Base-by-base conservation (phyloP, 2,113 vertebrate genomes). In the Campylomormyrus numenius region DNA sequence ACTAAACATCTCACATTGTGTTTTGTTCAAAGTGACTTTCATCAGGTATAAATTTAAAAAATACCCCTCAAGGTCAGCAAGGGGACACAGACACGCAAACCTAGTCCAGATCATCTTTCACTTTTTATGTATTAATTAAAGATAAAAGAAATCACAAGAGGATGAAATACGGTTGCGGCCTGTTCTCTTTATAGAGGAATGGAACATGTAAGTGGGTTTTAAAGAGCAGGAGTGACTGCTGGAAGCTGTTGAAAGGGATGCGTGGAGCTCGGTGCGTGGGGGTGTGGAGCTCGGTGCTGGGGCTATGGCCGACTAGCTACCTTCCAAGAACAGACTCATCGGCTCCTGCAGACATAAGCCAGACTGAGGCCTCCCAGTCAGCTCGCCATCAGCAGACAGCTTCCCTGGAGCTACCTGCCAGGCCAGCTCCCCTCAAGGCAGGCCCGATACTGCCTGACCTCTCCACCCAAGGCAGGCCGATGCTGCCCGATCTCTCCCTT, bases 401-500 rank as follows among this genome's bases (percentile, higher is more conserved):
- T 80, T 42, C 74, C 17, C 31, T 0, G 10, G 62, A 70, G 10
- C n/a, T 70, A 70, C n/a, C 10, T 31, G 62, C 21, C 1, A 21
- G 56, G 52, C 24, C 3, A 5, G 70, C 70, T 13, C 31, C 27
- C 70, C 4, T 6, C 27, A 74, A 74, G 13, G 70, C 31, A 74
- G 70, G 70, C 31, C 31, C 0, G 1, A 15, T 35, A 3, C 48
- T 49, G 48, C 10, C 0, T 0, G 9, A 49, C 2, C 48, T 49
- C 48, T 49, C 48, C 8, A 0, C 1, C 0, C 0, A 49, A 17
- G 56, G 56, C 8, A 49, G 48, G 48, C 48, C 9, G 48, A 49
- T 49, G 0, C 48, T 49, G 9, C 0, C 48, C 1, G 1, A 49
- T 0, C 48, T 10, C 48, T 13, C 50, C 50, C 13, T 0, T 0